Conservation (phyloP, 2,113 vertebrate species). For the Cheilinus undulatus region DNA sequence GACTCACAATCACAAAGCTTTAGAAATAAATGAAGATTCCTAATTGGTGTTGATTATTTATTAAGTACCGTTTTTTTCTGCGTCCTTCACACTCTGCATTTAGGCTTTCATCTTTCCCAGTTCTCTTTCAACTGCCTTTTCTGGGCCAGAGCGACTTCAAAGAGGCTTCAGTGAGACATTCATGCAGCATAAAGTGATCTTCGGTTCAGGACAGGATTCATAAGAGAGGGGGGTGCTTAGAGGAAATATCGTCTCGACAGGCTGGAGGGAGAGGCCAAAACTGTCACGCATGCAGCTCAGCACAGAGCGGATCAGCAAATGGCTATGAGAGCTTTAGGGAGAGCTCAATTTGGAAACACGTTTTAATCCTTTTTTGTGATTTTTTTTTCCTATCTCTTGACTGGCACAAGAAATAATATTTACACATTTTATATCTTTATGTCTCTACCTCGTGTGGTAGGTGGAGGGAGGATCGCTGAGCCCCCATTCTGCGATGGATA, state of each 20-base stretch:
- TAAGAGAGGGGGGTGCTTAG: constrained; percentile 1
- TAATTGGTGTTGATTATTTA: constrained; percentile 69
- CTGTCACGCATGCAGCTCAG: constrained; percentile 10
- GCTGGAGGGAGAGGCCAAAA: constrained; percentile 4
- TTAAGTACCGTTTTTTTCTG: constrained; percentile 57
- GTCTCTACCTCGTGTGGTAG: constrained; percentile 94
- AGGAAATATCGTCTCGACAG: constrained; percentile 19
- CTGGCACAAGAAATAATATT: neutral
- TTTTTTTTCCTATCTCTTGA: constrained; percentile 1
- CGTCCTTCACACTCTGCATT: constrained; percentile 39
- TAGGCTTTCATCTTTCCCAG: constrained; percentile 50
- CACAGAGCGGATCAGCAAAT: constrained; percentile 14
- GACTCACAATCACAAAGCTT: constrained; percentile 15
- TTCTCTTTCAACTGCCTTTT: constrained; percentile 58
- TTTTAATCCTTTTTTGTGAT: constrained; percentile 4
- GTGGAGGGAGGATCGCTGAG: constrained; percentile 93
- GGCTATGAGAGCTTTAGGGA: constrained; percentile 1
- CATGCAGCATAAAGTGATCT: constrained; percentile 56
- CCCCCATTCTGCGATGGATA: constrained; percentile 93
- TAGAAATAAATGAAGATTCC: constrained; percentile 28
- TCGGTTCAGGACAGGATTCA: constrained; percentile 33
- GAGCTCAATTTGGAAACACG: neutral
- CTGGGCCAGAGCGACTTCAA: constrained; percentile 71
- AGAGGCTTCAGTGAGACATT: constrained; percentile 63
- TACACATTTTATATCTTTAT: neutral